A percentile compares a stretch with the other conserved stretches of the same genome.
Conservation (phyloP, 2,888 invertebrate genomes). For the Antheraea yamamai region DNA sequence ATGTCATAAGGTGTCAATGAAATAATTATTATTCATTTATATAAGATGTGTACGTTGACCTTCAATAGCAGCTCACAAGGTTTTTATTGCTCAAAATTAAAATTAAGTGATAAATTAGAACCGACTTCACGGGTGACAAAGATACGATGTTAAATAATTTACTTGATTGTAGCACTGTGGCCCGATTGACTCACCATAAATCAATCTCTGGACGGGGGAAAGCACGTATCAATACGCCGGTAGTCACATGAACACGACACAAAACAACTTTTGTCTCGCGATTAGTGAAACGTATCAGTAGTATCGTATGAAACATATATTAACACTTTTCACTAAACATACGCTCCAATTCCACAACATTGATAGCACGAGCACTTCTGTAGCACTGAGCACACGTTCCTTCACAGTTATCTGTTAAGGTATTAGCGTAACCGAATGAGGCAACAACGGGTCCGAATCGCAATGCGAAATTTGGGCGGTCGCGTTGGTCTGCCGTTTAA, state of each 20-base stretch:
- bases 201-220: conserved; percentile 62
- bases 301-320: conserved; percentile 60
- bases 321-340: conserved; percentile 73
- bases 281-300: conserved; percentile 67
- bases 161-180: conserved; percentile 30
- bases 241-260: conserved; percentile 68
- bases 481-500: conserved; percentile 57
- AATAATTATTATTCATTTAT: conserved; percentile 45
- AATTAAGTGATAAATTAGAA: background rate
- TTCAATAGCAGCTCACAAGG: conserved; percentile 23
- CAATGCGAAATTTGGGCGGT: conserved; percentile 72
- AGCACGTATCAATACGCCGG: conserved; percentile 65
- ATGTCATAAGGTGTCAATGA: conserved; percentile 48
- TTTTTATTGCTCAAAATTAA: conserved; percentile 23
- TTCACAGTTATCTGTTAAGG: conserved; percentile 74
- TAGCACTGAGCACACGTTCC: conserved; percentile 64
- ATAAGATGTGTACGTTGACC: conserved; percentile 38
- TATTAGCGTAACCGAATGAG: conserved; percentile 67
- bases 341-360: conserved; percentile 71
- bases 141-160: background rate
- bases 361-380: conserved; percentile 67
- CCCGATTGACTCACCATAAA: conserved; percentile 69
- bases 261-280: conserved; percentile 68
- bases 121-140: background rate
- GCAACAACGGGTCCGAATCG: conserved; percentile 71